Evolutionary conservation across 2,888 invertebrate species (phyloP), one percentile per base, ranked within the genome.

Genomic region (Agrochola lychnidis): DNA sequence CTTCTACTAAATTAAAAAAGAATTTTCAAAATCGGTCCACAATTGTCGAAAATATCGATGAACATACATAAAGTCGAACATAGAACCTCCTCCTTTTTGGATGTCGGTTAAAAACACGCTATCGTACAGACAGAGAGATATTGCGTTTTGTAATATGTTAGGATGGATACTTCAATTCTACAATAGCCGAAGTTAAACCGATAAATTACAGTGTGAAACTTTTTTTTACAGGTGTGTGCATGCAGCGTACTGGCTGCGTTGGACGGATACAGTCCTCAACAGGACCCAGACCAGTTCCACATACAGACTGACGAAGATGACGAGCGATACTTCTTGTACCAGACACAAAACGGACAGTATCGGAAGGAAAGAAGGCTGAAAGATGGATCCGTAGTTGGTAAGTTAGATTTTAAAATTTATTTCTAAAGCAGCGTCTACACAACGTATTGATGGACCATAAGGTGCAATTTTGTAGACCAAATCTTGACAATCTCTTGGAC

Each of bases 301-400:
- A 98, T 99, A 89, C 99, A 99, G 95, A 99, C 99, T 19, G 99
- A 99, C 91, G 99, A 99, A 93, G 99, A 99, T n/a, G 98, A 98
- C 36, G 99, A 99, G 92, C 97, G 99, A 72, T 99, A 98, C 96
- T 99, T 99, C 96, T 97, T 98, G 84, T 99, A 98, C 94, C 99
- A 99, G 95, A 99, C 99, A 0, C 97, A 98, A 90, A 98, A 98
- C 91, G 99, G 99, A 1, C 99, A 99, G 94, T 99, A 98, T 93
- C 97, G 99, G 70, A 99, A 99, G 94, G 99, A 99, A 93, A 98
- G 98, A 92, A 97, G 99, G 70, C 97, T 99, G 14, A 98, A 98
- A 93, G 98, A 98, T 94, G 98, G 98, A 78, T 98, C 98, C 5
- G 99, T 99, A 70, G 97, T 99, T 86, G 99, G 99, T 95, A 89